Evolutionary conservation across 2,113 vertebrate species (phyloP).

Genomic region (Loxodonta africana): DNA sequence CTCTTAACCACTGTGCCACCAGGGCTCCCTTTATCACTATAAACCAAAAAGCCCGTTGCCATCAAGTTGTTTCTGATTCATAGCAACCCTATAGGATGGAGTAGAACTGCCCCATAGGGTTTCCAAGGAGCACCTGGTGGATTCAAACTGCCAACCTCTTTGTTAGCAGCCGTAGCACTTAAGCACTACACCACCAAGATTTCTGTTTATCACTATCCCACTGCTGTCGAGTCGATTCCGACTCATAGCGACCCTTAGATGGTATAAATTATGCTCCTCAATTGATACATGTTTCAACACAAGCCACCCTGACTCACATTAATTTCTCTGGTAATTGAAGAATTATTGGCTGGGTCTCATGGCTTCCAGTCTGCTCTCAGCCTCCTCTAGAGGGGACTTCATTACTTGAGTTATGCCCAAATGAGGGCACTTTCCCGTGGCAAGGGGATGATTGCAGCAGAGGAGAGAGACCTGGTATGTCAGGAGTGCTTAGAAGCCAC

Average conservation of each 20-base stretch:
- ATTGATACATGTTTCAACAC: background rate
- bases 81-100: no score
- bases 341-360: background rate
- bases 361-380: background rate
- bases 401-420: background rate
- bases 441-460: background rate
- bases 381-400: background rate
- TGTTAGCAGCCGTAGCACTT: no score
- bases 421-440: background rate
- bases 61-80: no score
- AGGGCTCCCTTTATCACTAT: no score
- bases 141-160: no score
- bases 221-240: background rate
- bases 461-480: background rate
- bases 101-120: no score
- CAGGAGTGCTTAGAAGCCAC: background rate
- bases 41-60: no score
- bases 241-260: background rate
- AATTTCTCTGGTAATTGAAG: slow-evolving; percentile 18
- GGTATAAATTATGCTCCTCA: background rate
- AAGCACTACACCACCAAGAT: no score
- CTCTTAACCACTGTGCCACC: no score
- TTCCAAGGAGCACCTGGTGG: no score
- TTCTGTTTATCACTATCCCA: no score
- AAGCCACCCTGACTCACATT: background rate